Conservation (phyloP, 2,888 invertebrate genomes). For the Autographa gamma region DNA sequence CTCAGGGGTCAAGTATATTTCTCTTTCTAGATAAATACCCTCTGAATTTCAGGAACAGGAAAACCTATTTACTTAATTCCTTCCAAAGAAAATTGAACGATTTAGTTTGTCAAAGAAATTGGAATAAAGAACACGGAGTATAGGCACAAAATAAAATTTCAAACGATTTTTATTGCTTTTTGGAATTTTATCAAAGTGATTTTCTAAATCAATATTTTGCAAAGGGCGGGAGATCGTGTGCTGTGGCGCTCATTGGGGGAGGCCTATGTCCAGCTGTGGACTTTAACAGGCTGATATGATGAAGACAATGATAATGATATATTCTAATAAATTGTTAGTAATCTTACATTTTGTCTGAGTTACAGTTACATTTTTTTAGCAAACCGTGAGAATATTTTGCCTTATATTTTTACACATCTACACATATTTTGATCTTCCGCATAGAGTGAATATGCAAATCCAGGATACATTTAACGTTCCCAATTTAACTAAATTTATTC, state of each 20-base stretch:
- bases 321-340: no score
- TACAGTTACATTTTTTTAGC: no score
- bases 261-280: no score
- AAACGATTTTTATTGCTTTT: background rate
- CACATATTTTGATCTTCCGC: background rate
- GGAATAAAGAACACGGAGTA: background rate
- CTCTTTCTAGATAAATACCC: background rate
- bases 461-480: background rate
- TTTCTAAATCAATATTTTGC: no score
- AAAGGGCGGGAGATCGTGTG: no score
- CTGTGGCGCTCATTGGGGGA: no score
- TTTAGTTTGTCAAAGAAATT: background rate
- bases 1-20: slow-evolving; percentile 2
- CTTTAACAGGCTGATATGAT: no score
- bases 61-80: slow-evolving; percentile 4
- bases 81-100: background rate
- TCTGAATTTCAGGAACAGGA: background rate
- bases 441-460: background rate
- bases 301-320: no score
- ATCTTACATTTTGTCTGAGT: no score
- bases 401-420: background rate
- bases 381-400: background rate
- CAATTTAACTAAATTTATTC: slow-evolving; percentile 1
- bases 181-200: background rate
- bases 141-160: background rate